Evolutionary conservation across 2,888 invertebrate genomes (phyloP), one percentile per base, ranked within the genome.

Genomic region (Tinea trinotella): DNA sequence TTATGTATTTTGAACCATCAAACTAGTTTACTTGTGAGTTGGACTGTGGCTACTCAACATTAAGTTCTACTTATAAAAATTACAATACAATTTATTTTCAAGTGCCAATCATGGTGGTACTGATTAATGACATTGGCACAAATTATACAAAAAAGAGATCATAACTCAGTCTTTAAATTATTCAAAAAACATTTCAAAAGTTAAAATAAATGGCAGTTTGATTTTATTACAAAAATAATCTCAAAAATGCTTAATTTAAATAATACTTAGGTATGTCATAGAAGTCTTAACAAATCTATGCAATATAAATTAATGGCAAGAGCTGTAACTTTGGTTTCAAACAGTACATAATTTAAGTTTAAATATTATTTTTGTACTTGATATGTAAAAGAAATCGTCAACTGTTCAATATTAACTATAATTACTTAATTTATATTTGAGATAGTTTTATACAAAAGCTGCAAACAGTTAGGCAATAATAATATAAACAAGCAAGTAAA

Each of bases 81-180:
- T 30, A 30, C 30, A 30, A 30, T 30, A 30, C 30, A 30, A 30
- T 30, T 30, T 7, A 7, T 30, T 30, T 30, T 30, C 7, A 7
- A 30, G 30, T 30, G 30, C 30, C 30, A 7, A n/a, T n/a, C n/a
- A n/a, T 7, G 30, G 30, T 30, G 30, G 7, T 30, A n/a, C n/a
- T 2, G 30, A 2, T 10, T 30, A 30, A 30, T n/a, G 7, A 30
- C 30, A 15, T 40, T 40, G 40, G 40, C 40, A 40, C 40, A 40
- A 40, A 40, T 35, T 40, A 40, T 40, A 40, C 40, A 40, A 40
- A 40, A 40, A 13, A n/a, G 40, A 40, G 40, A 40, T 40, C 40
- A n/a, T 15, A n/a, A 13, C 7, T 40, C 40, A 40, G 40, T 40
- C 40, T 40, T 40, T 15, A 15, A n/a, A 30, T n/a, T 10, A 30